Base-by-base conservation (phyloP, 1,140 invertebrate genomes). In the Pseudomyrmex cubaensis region DNA sequence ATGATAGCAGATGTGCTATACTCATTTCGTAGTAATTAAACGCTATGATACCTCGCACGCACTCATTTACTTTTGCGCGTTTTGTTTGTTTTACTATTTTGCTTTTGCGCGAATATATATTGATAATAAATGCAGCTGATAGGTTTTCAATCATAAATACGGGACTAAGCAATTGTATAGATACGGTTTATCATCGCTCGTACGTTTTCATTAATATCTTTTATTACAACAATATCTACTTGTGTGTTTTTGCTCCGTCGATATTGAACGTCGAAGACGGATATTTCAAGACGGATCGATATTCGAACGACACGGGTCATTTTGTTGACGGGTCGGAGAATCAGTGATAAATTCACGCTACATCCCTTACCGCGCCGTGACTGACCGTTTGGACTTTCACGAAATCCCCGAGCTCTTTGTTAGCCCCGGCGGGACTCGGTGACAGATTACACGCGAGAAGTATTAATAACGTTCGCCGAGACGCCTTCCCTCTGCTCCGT, bases 391-490 rank as follows among this genome's bases (percentile, higher is more conserved):
- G 44, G 35, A 15, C 25, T 56, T 52, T 67, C 75, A 72, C 62
- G 10, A 50, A 66, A 35, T 22, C 3, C 59, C 22, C 17, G 25
- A 74, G 80, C 76, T 78, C 70, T 78, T 70, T 78, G 64, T 78
- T 70, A 70, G 35, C 5, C 10, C 15, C 66, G 76, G 46, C 64
- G 25, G 35, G 10, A 67, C 54, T 50, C 50, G 77, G 63, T 86
- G 83, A 86, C 83, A 59, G 85, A 82, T 85, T 74, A 76, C 69
- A 82, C 17, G 83, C 63, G 62, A 70, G 64, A 84, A 57, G 67
- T 86, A 86, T 86, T 85, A 86, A 86, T 86, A 86, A 85, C 63
- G 64, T 52, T 46, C 72, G 20, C 72, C 73, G n/a, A n/a, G 4
- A 15, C 62, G 12, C 13, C 50, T 50, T 48, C n/a, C 15, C 22